These are phyloP conservation scores for Sebastes vulpes DNA, from an alignment of 2,797 vertebrate species.

Conservation along the genomic window DNA sequence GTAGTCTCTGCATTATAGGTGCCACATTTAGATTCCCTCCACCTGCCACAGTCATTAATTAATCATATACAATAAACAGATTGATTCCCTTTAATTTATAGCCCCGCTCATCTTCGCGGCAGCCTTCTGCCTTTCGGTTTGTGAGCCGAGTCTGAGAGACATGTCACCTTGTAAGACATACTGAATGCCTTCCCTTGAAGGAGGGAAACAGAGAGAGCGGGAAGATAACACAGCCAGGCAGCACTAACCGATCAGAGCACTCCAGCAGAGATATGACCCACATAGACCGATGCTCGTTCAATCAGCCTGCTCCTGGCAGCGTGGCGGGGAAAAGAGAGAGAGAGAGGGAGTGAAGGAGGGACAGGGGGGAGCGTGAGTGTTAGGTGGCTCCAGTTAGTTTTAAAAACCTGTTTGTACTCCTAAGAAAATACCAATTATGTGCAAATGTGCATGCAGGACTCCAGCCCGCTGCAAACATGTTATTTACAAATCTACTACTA, in stretches of 20 bases:
- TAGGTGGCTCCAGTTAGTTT: conserved; percentile 55
- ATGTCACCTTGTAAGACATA: conserved; percentile 79
- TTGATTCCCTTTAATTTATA: conserved; percentile 56
- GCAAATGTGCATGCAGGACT: background rate
- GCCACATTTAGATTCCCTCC: conserved; percentile 40
- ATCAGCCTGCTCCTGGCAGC: conserved; percentile 82
- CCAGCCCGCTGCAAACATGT: background rate
- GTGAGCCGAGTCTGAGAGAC: conserved; percentile 64
- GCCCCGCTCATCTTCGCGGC: conserved; percentile 32
- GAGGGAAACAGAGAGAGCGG: conserved; percentile 72
- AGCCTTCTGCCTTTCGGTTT: conserved; percentile 54
- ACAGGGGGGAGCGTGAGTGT: conserved; percentile 31
- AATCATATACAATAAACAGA: conserved; percentile 61
- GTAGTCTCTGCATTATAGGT: background rate
- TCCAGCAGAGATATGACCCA: conserved; percentile 88
- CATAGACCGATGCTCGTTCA: conserved; percentile 84
- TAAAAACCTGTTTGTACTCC: background rate
- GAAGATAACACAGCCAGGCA: conserved; percentile 84
- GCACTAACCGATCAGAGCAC: conserved; percentile 86
- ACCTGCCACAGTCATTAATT: conserved; percentile 54
- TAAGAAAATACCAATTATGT: background rate
- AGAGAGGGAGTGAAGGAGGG: conserved; percentile 3
- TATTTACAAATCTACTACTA: background rate
- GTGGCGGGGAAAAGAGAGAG: conserved; percentile 35
- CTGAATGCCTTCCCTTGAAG: conserved; percentile 79